These are phyloP conservation scores for Arion vulgaris DNA, from an alignment of 1,140 invertebrate species.

Conservation along the genomic window DNA sequence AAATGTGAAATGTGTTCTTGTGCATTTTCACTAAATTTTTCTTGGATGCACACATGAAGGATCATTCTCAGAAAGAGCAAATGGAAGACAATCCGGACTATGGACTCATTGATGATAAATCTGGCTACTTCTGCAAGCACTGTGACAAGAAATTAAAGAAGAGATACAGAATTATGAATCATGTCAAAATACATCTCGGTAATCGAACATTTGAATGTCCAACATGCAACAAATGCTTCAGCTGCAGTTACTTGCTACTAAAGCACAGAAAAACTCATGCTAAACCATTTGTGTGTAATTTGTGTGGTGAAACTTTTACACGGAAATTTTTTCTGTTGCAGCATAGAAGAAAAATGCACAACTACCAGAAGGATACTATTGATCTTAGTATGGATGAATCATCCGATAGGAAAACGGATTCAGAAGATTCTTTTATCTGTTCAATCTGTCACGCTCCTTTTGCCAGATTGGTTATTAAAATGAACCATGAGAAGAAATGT, in stretches of 20 bases:
- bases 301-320: constrained; percentile 28
- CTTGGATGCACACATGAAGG: constrained; percentile 24
- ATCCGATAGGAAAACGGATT: background rate
- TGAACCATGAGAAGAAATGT: constrained; percentile 39
- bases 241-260: constrained; percentile 18
- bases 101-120: constrained; percentile 20
- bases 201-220: constrained; percentile 28
- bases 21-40: constrained; percentile 28
- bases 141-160: constrained; percentile 30
- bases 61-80: constrained; percentile 24
- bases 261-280: constrained; percentile 34
- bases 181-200: constrained; percentile 12
- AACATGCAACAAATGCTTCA: constrained; percentile 39
- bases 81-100: constrained; percentile 30
- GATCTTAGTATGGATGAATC: background rate
- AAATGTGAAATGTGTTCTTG: constrained; percentile 28
- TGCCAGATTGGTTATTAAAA: constrained; percentile 28
- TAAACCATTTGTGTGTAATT: constrained; percentile 6
- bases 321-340: constrained; percentile 31
- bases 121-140: constrained; percentile 30
- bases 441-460: constrained; percentile 30
- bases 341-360: constrained; percentile 25
- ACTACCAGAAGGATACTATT: background rate
- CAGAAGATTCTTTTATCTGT: constrained; percentile 16
- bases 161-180: constrained; percentile 37